Conservation (phyloP, 2,797 vertebrate genomes). For the Toxotes lorentzi region DNA sequence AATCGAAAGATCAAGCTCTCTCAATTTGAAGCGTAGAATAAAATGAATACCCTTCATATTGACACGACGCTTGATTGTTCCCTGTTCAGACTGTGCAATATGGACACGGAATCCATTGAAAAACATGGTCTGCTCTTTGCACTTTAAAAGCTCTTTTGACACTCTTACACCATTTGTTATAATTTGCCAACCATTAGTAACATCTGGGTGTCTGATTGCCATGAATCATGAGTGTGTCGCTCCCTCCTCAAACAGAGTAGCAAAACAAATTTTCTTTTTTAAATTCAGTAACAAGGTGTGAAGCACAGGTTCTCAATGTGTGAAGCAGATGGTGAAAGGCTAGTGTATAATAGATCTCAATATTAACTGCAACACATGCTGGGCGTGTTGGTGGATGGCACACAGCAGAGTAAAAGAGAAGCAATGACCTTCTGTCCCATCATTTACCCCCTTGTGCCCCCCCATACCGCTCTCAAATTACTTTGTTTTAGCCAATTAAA, state of each 20-base stretch:
- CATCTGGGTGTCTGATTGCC: slow-evolving; percentile 53
- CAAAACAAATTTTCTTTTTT: slow-evolving; percentile 33
- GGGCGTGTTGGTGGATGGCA: slow-evolving; percentile 85
- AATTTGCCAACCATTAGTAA: slow-evolving; percentile 53
- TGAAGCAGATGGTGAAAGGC: slow-evolving; percentile 86
- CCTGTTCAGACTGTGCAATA: slow-evolving; percentile 30
- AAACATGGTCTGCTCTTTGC: slow-evolving; percentile 29
- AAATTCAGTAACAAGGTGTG: slow-evolving; percentile 68
- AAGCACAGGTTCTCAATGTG: slow-evolving; percentile 74
- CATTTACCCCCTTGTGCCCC: slow-evolving; percentile 87
- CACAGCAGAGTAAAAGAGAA: slow-evolving; percentile 83
- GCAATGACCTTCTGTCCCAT: slow-evolving; percentile 89
- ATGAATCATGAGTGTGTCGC: slow-evolving; percentile 56
- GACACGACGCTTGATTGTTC: slow-evolving; percentile 14
- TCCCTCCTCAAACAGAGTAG: slow-evolving; percentile 44
- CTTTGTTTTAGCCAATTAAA: slow-evolving; percentile 91
- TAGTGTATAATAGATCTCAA: slow-evolving; percentile 87
- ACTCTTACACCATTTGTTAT: slow-evolving; percentile 57
- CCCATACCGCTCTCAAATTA: slow-evolving; percentile 86
- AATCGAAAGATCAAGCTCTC: not conserved
- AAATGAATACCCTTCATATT: slow-evolving; percentile 5
- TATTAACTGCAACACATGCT: slow-evolving; percentile 87
- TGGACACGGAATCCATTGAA: slow-evolving; percentile 27
- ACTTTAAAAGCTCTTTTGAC: slow-evolving; percentile 51
- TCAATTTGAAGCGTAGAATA: slow-evolving; percentile 27